Evolutionary conservation across 1,140 invertebrate species (phyloP), one percentile per base, ranked within the genome.

Genomic region (Portunus trituberculatus): DNA sequence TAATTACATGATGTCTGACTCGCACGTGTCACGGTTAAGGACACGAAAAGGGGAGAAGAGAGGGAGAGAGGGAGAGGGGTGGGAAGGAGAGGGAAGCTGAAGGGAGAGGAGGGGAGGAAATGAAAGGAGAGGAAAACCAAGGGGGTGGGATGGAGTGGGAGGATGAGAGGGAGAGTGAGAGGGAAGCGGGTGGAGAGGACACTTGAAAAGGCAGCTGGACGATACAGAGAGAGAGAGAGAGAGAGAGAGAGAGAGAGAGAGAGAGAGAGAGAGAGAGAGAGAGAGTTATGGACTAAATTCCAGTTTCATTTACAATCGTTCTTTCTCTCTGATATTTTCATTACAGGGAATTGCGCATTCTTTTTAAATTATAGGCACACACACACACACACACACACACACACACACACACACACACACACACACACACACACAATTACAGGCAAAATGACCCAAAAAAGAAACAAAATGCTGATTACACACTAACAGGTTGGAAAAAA

Each of bases 1-100:
- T 76, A 76, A 76, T 76, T 76, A 76, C 67, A 76, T 76, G 67
- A 76, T 76, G 67, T n/a, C 67, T 76, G 67, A 76, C 67, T 76
- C 67, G 67, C 67, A 76, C 67, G 67, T 76, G 67, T n/a, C 67
- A 76, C 25, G 67, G 67, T 76, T 76, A 76, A 76, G 67, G 67
- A n/a, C 67, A 76, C 67, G 67, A n/a, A 7, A n/a, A 20, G 67
- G 25, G n/a, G 67, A 20, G 67, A 20, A 20, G 59, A 76, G 59
- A 25, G 59, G 59, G 67, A n/a, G 67, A n/a, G 20, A 76, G 67
- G 16, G 16, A 76, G n/a, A 76, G 67, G 67, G 20, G 39, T 39
- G 52, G 20, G 52, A 59, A 59, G 20, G 52, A 59, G 52, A 12
- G 52, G 52, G 52, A 20, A 20, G 52, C 20, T 16, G 1, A 10